A percentile compares a stretch with the other conserved stretches of the same genome.
phyloP scores from a whole-genome alignment of 2,113 vertebrate genomes.

The Centrocercus urophasianus region DNA sequence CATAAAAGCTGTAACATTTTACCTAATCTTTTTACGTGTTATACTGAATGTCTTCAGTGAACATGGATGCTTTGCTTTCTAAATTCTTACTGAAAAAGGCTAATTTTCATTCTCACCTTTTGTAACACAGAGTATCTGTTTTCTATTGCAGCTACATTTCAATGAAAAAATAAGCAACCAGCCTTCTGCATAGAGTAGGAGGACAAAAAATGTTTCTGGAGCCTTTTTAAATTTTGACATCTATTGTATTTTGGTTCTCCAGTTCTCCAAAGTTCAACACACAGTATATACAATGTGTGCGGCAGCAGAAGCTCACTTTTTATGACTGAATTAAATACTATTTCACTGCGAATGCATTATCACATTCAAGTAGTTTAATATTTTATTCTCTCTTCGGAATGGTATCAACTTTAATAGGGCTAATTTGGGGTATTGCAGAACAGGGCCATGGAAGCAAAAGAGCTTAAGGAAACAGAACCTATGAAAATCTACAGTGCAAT shows the following conservation, averaged over 20 bases:
- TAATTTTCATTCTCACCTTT: background rate
- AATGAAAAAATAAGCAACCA: background rate
- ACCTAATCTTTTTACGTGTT: background rate
- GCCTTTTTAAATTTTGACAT: slow-evolving; percentile 50
- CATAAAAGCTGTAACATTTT: rapidly evolving
- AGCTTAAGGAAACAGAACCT: slow-evolving; percentile 51
- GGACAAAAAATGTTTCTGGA: slow-evolving; percentile 14
- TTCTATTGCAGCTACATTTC: background rate
- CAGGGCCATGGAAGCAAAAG: slow-evolving; percentile 30
- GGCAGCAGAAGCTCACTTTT: background rate
- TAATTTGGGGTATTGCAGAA: slow-evolving; percentile 69
- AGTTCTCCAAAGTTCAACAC: background rate
- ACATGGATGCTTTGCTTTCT: background rate
- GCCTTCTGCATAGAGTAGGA: background rate
- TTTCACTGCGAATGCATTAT: slow-evolving; percentile 43
- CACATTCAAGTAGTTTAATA: slow-evolving; percentile 60
- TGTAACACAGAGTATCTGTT: background rate
- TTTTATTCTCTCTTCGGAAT: slow-evolving; percentile 69
- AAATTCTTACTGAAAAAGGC: background rate
- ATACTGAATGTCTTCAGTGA: background rate
- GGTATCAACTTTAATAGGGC: slow-evolving; percentile 61
- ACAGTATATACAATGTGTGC: background rate
- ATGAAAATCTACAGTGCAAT: background rate
- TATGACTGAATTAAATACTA: slow-evolving; percentile 16
- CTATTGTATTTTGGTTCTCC: background rate